phyloP scores from a whole-genome alignment of 2,113 vertebrate genomes.

The Oceanites oceanicus region DNA sequence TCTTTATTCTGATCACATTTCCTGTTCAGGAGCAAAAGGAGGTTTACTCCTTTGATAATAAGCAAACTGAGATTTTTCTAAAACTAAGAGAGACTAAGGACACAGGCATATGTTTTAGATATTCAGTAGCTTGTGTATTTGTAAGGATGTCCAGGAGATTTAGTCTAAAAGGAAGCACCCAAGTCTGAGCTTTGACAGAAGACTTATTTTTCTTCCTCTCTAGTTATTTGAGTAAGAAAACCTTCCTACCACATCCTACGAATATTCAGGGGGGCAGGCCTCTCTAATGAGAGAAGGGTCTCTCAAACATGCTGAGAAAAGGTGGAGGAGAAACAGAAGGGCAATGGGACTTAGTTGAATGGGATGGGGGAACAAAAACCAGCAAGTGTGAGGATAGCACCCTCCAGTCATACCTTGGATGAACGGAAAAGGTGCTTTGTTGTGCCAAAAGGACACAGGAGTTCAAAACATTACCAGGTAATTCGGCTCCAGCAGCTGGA shows the following conservation, averaged over 20 bases:
- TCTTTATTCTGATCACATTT: not conserved
- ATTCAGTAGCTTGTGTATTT: not conserved
- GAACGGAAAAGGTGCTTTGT: not conserved
- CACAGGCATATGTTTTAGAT: fast-evolving
- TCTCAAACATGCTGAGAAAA: not conserved
- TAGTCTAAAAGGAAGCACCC: not conserved
- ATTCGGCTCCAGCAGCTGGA: not conserved
- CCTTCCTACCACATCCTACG: not conserved
- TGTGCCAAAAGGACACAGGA: not conserved
- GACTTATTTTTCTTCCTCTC: not conserved
- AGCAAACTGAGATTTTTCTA: not conserved
- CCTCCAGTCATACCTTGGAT: not conserved
- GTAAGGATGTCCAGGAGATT: not conserved
- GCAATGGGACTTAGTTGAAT: not conserved
- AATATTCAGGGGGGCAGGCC: not conserved
- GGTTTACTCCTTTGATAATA: not conserved
- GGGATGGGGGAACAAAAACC: not conserved
- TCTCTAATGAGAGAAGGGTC: not conserved
- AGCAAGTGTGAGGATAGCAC: fast-evolving
- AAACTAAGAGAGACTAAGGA: not conserved
- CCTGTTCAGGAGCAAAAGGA: not conserved
- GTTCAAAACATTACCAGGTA: not conserved
- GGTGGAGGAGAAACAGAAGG: not conserved
- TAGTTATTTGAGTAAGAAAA: not conserved
- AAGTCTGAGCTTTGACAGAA: not conserved